phyloP scores from a whole-genome alignment of 2,113 vertebrate genomes.

The Scolopax mira region DNA sequence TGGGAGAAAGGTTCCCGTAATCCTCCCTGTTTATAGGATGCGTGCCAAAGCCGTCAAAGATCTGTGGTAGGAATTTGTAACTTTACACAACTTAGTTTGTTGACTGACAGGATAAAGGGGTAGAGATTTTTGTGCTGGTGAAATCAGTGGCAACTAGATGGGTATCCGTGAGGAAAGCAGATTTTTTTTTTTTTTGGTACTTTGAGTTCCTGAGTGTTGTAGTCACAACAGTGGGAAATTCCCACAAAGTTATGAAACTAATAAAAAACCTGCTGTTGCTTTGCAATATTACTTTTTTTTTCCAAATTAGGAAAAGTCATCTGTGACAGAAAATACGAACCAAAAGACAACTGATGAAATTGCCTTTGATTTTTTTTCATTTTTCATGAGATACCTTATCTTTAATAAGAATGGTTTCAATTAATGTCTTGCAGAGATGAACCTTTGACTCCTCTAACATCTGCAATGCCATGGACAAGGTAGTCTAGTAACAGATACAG shows the following conservation, averaged over 20 bases:
- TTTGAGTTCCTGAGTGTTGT: background rate
- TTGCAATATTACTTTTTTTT: background rate
- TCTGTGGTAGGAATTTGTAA: background rate
- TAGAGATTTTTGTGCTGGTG: background rate
- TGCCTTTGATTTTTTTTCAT: background rate
- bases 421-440: slow-evolving; percentile 12
- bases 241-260: background rate
- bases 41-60: too few relatives aligned
- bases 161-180: background rate
- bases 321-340: background rate
- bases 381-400: background rate
- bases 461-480: background rate
- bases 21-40: background rate
- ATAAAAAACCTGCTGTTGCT: background rate
- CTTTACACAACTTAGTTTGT: background rate
- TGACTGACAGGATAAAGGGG: background rate
- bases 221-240: background rate
- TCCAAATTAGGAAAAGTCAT: background rate
- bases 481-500: background rate
- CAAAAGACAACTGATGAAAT: background rate
- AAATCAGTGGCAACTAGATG: background rate
- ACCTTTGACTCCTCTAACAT: background rate
- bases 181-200: background rate
- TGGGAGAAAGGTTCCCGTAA: background rate
- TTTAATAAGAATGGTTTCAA: background rate